A percentile compares a stretch with the other conserved stretches of the same genome.
phyloP scores from a whole-genome alignment of 1,140 invertebrate species.

The Chionoecetes opilio region DNA sequence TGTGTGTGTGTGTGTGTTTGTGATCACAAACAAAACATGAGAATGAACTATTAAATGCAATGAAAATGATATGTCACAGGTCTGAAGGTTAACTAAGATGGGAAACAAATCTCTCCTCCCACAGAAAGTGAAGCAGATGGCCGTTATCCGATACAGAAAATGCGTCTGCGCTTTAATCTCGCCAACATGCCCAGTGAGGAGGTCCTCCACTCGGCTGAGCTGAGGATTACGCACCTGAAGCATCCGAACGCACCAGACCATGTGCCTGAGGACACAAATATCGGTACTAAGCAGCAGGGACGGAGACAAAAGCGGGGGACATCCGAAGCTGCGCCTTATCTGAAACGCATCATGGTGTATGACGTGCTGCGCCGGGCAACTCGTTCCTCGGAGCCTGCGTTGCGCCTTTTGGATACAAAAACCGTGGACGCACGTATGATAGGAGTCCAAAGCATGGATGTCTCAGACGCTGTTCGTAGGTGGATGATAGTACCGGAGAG shows the following conservation, averaged over 20 bases:
- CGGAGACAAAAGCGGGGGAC: slow-evolving; percentile 82
- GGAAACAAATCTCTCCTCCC: too few relatives aligned
- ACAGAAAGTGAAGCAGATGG: slow-evolving; percentile 64
- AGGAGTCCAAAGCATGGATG: slow-evolving; percentile 89
- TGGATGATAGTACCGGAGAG: slow-evolving; percentile 89
- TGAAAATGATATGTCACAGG: too few relatives aligned
- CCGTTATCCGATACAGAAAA: slow-evolving; percentile 80
- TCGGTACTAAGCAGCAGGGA: slow-evolving; percentile 82
- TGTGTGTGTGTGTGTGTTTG: too few relatives aligned
- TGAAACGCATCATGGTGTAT: slow-evolving; percentile 91
- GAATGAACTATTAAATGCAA: too few relatives aligned
- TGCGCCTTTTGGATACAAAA: slow-evolving; percentile 92
- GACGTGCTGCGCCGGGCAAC: slow-evolving; percentile 91
- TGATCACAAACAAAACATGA: too few relatives aligned
- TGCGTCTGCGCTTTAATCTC: slow-evolving; percentile 88
- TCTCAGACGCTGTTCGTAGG: slow-evolving; percentile 92
- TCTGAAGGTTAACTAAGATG: not conserved
- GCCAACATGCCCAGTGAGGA: slow-evolving; percentile 89
- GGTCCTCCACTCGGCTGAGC: slow-evolving; percentile 91
- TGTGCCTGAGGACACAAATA: slow-evolving; percentile 80
- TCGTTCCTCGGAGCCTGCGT: slow-evolving; percentile 87
- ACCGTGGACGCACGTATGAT: slow-evolving; percentile 86
- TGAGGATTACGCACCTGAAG: slow-evolving; percentile 87
- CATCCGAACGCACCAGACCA: slow-evolving; percentile 77
- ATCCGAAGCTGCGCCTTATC: slow-evolving; percentile 78